Conservation (phyloP, 53 echinoderm and acorn worm genomes). For the Hippasteria phrygiana region DNA sequence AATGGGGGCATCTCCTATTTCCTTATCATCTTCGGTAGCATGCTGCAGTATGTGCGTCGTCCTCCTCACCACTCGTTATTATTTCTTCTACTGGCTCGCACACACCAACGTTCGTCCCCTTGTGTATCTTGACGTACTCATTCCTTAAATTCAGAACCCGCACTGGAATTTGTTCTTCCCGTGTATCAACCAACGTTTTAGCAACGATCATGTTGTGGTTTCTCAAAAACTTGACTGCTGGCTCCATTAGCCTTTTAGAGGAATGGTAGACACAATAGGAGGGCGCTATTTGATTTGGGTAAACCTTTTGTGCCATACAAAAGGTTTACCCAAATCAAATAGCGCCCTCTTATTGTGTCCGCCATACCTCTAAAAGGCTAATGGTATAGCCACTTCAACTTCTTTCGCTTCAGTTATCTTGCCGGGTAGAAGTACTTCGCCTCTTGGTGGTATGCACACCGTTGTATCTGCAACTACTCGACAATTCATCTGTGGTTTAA, state of each 20-base stretch:
- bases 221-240: background rate
- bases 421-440: conserved; percentile 4
- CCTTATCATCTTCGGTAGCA: background rate
- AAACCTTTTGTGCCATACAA: too few relatives aligned
- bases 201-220: background rate
- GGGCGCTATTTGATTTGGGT: too few relatives aligned
- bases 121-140: background rate
- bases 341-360: too few relatives aligned
- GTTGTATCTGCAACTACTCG: background rate
- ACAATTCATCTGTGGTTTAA: background rate
- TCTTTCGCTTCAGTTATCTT: background rate
- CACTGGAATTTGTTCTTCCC: conserved; percentile 29
- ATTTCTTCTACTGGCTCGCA: conserved; percentile 24
- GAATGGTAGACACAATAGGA: too few relatives aligned
- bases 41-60: background rate
- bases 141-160: conserved; percentile 23
- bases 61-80: background rate
- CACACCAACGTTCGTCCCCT: conserved; percentile 4
- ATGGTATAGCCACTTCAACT: background rate
- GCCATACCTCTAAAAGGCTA: too few relatives aligned
- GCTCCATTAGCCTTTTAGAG: too few relatives aligned
- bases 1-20: background rate
- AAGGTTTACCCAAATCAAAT: too few relatives aligned
- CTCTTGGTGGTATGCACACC: background rate
- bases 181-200: background rate